Evolutionary conservation across 2,888 invertebrate species (phyloP).

Genomic region (Adelphocoris suturalis): DNA sequence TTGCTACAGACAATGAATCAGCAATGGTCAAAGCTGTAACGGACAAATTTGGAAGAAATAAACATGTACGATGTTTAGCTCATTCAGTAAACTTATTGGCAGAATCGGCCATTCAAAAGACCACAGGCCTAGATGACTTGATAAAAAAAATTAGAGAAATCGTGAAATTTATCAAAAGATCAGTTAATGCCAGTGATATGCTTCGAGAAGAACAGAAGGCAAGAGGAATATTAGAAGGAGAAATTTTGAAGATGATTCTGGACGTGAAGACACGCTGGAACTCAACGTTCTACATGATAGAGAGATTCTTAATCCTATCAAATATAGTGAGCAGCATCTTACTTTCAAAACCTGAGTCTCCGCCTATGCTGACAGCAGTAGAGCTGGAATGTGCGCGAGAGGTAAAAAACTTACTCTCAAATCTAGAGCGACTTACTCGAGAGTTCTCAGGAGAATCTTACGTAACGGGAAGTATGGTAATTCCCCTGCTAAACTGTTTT

Average conservation of each 20-base stretch:
- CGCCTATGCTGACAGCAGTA: too few species aligned
- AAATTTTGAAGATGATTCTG: slow-evolving; percentile 59
- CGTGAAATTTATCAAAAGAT: slow-evolving; percentile 68
- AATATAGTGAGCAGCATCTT: too few species aligned
- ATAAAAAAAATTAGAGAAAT: slow-evolving; percentile 61
- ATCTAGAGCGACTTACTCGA: slow-evolving; percentile 28
- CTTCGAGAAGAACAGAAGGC: slow-evolving; percentile 38
- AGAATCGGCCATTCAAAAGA: background rate
- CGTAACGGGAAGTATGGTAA: slow-evolving; percentile 2
- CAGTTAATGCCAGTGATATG: slow-evolving; percentile 55
- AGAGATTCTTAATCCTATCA: background rate
- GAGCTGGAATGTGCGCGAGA: background rate
- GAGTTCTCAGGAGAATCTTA: slow-evolving; percentile 56
- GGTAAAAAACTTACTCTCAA: too few species aligned
- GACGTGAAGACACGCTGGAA: slow-evolving; percentile 63
- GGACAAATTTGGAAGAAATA: slow-evolving; percentile 13
- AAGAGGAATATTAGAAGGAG: slow-evolving; percentile 44
- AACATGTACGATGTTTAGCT: slow-evolving; percentile 40
- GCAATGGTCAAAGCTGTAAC: slow-evolving; percentile 40
- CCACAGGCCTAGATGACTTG: background rate
- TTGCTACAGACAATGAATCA: slow-evolving; percentile 56
- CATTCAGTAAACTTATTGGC: slow-evolving; percentile 58
- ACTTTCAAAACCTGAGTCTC: too few species aligned
- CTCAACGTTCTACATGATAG: slow-evolving; percentile 32
- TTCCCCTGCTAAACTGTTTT: background rate